Percentiles rank a stretch among this genome's conserved stretches.
These are phyloP conservation scores for Falco novaeseelandiae DNA, from an alignment of 2,797 vertebrate genomes.

Conservation along the genomic window DNA sequence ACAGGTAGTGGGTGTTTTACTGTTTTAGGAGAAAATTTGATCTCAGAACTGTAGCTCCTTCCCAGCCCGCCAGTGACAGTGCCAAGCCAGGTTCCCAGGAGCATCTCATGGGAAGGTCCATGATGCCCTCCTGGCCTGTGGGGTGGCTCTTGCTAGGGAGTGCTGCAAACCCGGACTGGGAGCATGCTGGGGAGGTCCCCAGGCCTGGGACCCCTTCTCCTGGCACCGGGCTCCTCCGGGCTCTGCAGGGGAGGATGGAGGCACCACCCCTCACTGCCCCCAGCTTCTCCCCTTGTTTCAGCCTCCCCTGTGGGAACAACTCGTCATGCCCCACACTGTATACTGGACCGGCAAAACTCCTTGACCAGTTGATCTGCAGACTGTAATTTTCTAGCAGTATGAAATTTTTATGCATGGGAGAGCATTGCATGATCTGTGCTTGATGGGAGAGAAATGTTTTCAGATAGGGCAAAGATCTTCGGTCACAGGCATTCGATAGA, in stretches of 20 bases:
- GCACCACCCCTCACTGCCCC: background rate
- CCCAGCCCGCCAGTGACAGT: background rate
- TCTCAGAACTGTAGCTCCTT: background rate
- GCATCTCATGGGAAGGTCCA: background rate
- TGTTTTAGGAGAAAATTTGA: background rate
- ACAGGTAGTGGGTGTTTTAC: background rate
- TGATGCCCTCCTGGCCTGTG: background rate
- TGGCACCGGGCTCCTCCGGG: background rate
- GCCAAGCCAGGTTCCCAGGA: background rate
- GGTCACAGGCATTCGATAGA: background rate
- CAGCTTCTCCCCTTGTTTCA: accelerated
- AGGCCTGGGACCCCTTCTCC: background rate
- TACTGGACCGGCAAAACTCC: background rate
- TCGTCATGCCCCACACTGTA: accelerated
- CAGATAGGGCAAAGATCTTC: background rate
- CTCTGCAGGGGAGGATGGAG: background rate
- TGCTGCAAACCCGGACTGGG: background rate
- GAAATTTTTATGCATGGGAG: background rate
- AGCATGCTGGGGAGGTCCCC: accelerated
- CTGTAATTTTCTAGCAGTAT: background rate
- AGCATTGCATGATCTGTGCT: background rate
- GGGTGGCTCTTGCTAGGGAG: background rate
- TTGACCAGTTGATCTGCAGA: background rate
- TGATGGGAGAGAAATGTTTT: background rate
- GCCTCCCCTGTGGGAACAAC: background rate